Percentiles rank a stretch among this genome's conserved stretches.
phyloP scores from a whole-genome alignment of 1,140 invertebrate species.

The Periplaneta americana region DNA sequence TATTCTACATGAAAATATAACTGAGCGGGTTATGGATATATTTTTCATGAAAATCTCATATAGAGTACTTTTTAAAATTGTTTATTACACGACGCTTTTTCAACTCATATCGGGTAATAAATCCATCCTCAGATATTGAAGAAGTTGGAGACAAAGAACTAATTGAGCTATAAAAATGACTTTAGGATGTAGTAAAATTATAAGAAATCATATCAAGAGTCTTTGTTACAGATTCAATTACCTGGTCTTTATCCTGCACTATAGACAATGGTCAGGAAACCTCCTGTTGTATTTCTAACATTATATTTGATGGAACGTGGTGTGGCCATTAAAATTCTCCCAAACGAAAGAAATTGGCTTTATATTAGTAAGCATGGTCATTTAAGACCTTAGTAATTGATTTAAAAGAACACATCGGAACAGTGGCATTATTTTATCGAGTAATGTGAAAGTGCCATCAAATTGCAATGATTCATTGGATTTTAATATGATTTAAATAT shows the following conservation, averaged over 20 bases:
- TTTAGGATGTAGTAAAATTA: not conserved
- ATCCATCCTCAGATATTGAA: too few relatives aligned
- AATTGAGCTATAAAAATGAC: too few relatives aligned
- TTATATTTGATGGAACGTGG: not conserved
- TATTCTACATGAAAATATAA: too few relatives aligned
- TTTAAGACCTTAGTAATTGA: not conserved
- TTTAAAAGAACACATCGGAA: not conserved
- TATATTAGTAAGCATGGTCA: not conserved
- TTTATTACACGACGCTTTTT: too few relatives aligned
- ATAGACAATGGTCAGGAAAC: conserved; percentile 1
- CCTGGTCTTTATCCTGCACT: not conserved
- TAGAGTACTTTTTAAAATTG: too few relatives aligned
- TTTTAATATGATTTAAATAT: not conserved
- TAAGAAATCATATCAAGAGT: not conserved
- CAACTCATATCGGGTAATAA: too few relatives aligned
- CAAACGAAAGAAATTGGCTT: not conserved
- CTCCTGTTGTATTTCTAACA: not conserved
- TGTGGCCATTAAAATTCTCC: not conserved
- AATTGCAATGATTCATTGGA: not conserved
- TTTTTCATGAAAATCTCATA: too few relatives aligned
- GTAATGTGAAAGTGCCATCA: too few relatives aligned
- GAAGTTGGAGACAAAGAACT: too few relatives aligned
- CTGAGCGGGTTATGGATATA: too few relatives aligned
- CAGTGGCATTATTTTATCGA: not conserved
- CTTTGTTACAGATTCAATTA: not conserved